Conservation (phyloP, 2,113 vertebrate species). For the Cephalopterus ornatus region DNA sequence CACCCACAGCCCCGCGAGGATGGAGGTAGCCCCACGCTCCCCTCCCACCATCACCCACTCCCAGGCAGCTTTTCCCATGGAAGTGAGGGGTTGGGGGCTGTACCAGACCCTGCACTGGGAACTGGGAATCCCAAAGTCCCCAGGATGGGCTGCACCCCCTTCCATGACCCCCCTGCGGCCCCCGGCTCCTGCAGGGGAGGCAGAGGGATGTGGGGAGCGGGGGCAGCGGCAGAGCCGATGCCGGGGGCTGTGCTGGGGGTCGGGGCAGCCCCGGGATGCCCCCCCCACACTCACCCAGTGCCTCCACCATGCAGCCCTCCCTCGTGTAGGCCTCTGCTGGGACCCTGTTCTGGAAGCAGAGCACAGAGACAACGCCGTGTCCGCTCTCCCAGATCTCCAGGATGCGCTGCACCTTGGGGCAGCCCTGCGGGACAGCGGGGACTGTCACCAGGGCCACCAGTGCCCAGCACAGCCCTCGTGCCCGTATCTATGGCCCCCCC, state of each 20-base stretch:
- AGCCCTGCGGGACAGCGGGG: slow-evolving; percentile 22
- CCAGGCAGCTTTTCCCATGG: background rate
- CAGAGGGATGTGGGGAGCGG: background rate
- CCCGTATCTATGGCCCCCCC: background rate
- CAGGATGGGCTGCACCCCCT: background rate
- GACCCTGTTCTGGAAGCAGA: slow-evolving; percentile 89
- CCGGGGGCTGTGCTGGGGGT: background rate
- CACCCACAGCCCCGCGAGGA: background rate
- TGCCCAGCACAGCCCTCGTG: background rate
- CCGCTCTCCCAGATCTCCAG: slow-evolving; percentile 86
- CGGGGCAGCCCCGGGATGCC: background rate
- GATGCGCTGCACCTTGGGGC: slow-evolving; percentile 84
- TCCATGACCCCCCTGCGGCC: background rate
- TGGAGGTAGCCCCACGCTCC: background rate
- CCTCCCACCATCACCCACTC: background rate
- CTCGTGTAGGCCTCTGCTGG: slow-evolving; percentile 88
- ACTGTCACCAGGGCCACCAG: background rate
- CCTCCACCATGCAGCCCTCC: slow-evolving; percentile 89
- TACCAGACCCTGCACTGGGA: fast-evolving
- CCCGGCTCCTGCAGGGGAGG: background rate
- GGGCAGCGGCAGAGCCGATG: fast-evolving
- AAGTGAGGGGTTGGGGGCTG: background rate
- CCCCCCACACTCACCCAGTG: slow-evolving; percentile 80
- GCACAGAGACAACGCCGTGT: slow-evolving; percentile 84
- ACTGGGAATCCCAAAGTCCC: background rate